These are phyloP conservation scores for Baccha elongata DNA, from an alignment of 2,888 invertebrate species.

Conservation along the genomic window DNA sequence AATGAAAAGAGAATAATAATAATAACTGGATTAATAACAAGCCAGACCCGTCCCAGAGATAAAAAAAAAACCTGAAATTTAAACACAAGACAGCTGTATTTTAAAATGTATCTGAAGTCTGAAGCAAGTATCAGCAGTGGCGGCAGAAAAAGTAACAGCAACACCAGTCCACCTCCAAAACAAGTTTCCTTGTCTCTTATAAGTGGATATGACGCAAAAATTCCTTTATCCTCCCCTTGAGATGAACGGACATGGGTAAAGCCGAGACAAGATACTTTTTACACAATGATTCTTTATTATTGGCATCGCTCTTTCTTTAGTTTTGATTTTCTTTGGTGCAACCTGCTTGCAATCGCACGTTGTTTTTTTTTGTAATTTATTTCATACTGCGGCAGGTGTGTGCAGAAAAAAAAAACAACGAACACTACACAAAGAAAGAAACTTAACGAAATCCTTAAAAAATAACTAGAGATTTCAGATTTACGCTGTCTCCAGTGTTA, in stretches of 20 bases:
- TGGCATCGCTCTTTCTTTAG: slow-evolving; percentile 25
- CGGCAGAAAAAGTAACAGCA: slow-evolving; percentile 17
- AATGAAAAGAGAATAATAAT: not conserved
- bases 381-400: slow-evolving; percentile 32
- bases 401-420: not conserved
- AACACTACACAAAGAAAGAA: not conserved
- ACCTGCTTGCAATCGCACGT: slow-evolving; percentile 18
- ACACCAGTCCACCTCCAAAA: slow-evolving; percentile 55
- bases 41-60: not conserved
- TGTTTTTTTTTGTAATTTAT: not conserved
- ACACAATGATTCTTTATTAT: slow-evolving; percentile 31
- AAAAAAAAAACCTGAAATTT: slow-evolving; percentile 14
- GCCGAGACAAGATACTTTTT: slow-evolving; percentile 31
- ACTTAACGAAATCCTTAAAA: not conserved
- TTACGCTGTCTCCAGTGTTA: no score
- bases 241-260: slow-evolving; percentile 5
- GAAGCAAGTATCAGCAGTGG: slow-evolving; percentile 5
- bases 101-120: not conserved
- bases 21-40: no score
- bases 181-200: slow-evolving; percentile 45
- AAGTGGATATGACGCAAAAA: slow-evolving; percentile 63
- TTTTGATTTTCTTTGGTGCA: not conserved
- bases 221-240: not conserved
- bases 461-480: no score
- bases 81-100: not conserved